Evolutionary conservation across 2,797 vertebrate genomes (phyloP), one percentile per base, ranked within the genome.

Genomic region (Sebastiscus tertius): DNA sequence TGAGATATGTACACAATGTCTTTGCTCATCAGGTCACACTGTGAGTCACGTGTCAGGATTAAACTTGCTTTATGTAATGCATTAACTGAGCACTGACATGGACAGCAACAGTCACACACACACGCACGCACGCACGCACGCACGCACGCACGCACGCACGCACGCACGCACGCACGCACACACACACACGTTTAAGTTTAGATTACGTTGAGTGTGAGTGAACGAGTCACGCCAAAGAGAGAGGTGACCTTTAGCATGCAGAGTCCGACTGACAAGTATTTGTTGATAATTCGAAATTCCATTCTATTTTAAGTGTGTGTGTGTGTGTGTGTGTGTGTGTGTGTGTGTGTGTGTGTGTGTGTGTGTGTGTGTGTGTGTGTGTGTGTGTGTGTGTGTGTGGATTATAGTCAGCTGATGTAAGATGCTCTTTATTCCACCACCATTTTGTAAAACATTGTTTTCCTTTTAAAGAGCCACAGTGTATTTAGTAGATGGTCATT

Each of bases 251-350:
- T 87, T 80, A 67, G 67, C 75, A 10, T 63, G 78, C 36, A 18
- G 79, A 78, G 83, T 72, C 39, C 1, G 64, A 81, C 29, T 90
- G 71, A 79, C 87, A 87, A 74, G 85, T 87, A 79, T 87, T 87
- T 90, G 87, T 89, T 93, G 91, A 93, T 94, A 91, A 90, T 88
- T 88, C 89, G 76, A 84, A 86, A 92, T 92, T 88, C 88, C 80
- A 14, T 89, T 93, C 92, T 92, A 91, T 92, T 91, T 91, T 77
- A 77, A 84, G 87, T n/a, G 12, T 62, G 77, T 58, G 65, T 34
- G 20, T 59, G 39, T 10, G 46, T 52, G 16, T 27, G 24, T 4
- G 27, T 10, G 33, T 4, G 6, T 12, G 42, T 8, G 6, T 13
- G 31, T 4, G 6, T 14, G 39, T 6, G 3, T 11, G 39, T 7